Percentiles rank a stretch among this genome's conserved stretches.
Evolutionary conservation across 2,888 invertebrate species (phyloP).

Genomic region (Drosophila anomelani): DNA sequence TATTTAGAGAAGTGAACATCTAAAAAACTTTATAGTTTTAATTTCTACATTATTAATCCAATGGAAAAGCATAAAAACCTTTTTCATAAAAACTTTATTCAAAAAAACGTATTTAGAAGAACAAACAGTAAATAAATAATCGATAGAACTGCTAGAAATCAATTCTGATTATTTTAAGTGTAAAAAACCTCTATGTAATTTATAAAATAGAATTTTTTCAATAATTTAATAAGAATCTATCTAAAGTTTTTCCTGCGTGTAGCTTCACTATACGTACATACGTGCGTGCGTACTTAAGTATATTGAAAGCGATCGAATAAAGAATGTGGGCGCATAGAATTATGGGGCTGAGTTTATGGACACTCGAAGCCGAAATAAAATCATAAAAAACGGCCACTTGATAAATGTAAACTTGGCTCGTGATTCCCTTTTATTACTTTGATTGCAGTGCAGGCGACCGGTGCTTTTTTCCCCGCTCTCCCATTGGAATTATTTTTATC

Average conservation of each 20-base stretch:
- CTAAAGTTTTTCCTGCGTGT: neutral
- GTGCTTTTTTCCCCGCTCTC: slow-evolving; percentile 2
- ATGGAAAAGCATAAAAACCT: no score
- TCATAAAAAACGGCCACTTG: slow-evolving; percentile 14
- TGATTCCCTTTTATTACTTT: slow-evolving; percentile 24
- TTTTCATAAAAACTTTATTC: no score
- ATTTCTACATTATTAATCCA: no score
- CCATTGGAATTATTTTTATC: slow-evolving; percentile 18
- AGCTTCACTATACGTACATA: neutral
- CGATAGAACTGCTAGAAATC: no score
- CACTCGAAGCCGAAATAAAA: slow-evolving; percentile 2
- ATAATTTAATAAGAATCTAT: neutral
- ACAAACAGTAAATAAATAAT: no score
- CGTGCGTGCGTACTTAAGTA: slow-evolving; percentile 1
- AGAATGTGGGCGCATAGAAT: slow-evolving; percentile 19
- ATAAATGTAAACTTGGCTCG: slow-evolving; percentile 15
- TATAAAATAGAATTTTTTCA: neutral
- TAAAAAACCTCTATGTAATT: no score
- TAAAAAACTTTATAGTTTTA: no score
- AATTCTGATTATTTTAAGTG: no score
- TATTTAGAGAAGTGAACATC: neutral
- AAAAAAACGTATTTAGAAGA: no score
- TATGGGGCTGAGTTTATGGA: slow-evolving; percentile 5
- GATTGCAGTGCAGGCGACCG: slow-evolving; percentile 6
- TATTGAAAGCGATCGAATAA: slow-evolving; percentile 12